phyloP scores from a whole-genome alignment of 2,888 invertebrate genomes.

The Beris morrisii region DNA sequence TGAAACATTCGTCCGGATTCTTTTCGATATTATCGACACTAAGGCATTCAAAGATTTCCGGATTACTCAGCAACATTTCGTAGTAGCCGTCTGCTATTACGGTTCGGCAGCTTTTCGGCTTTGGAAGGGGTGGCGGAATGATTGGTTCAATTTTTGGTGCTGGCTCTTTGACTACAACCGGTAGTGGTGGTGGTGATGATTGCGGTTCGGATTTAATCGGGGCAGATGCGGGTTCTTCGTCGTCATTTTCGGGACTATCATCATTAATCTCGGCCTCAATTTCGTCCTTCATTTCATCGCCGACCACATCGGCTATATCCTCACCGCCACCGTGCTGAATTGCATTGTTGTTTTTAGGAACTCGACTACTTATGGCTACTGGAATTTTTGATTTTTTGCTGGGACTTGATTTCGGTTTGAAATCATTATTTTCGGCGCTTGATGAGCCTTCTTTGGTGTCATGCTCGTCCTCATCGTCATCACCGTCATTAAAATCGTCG shows the following conservation, averaged over 20 bases:
- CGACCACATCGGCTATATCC: conserved; percentile 52
- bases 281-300: conserved; percentile 52
- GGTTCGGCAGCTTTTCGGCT: conserved; percentile 63
- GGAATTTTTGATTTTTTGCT: conserved; percentile 56
- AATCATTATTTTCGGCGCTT: conserved; percentile 26
- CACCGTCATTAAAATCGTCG: conserved; percentile 38
- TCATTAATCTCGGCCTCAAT: conserved; percentile 53
- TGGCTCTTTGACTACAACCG: conserved; percentile 34
- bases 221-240: conserved; percentile 24
- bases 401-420: conserved; percentile 49
- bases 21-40: conserved; percentile 80
- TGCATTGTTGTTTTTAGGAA: conserved; percentile 35
- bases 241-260: conserved; percentile 39
- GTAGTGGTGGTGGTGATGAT: background rate
- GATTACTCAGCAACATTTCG: conserved; percentile 74
- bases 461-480: conserved; percentile 45
- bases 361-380: conserved; percentile 47
- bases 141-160: conserved; percentile 40
- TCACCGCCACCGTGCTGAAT: conserved; percentile 55
- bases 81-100: conserved; percentile 77
- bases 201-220: background rate
- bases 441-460: conserved; percentile 23
- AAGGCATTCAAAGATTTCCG: conserved; percentile 79
- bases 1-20: conserved; percentile 90
- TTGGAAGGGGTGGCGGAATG: conserved; percentile 56